Percentiles rank a stretch among this genome's conserved stretches.
Conservation (phyloP, 2,888 invertebrate genomes). For the Aradus depressus region DNA sequence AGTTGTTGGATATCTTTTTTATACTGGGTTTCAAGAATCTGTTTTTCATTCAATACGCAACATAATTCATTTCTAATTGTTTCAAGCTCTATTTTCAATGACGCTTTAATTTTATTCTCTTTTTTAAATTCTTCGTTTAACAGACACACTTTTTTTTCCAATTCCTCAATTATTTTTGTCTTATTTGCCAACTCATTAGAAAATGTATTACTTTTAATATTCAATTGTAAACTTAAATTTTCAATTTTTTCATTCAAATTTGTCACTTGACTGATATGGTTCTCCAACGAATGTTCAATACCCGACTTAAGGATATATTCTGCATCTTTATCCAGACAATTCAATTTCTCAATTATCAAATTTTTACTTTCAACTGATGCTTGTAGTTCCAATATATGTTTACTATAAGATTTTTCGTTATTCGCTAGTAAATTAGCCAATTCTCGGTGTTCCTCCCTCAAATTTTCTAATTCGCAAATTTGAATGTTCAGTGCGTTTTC, state of each 20-base stretch:
- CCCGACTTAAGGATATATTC: neutral
- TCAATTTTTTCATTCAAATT: constrained; percentile 6
- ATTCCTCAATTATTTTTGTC: neutral
- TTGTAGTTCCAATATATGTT: neutral
- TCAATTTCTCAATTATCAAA: neutral
- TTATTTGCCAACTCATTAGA: neutral
- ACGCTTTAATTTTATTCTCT: too few relatives aligned
- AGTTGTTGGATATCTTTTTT: too few relatives aligned
- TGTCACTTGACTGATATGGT: constrained; percentile 2
- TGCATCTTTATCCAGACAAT: neutral
- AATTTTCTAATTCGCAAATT: neutral
- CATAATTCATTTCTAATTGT: too few relatives aligned
- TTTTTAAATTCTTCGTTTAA: too few relatives aligned
- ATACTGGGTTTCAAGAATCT: too few relatives aligned
- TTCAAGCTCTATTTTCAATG: too few relatives aligned
- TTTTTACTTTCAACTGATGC: constrained; percentile 1
- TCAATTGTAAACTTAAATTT: constrained; percentile 6
- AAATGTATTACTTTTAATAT: constrained; percentile 1
- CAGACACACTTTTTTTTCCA: neutral
- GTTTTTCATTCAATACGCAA: too few relatives aligned
- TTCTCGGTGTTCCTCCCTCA: neutral
- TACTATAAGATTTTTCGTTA: too few relatives aligned
- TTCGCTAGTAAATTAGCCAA: too few relatives aligned
- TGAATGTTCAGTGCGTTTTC: too few relatives aligned
- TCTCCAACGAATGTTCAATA: neutral